Base-by-base conservation (phyloP, 2,797 vertebrate genomes). In the Macroramphosus scolopax region DNA sequence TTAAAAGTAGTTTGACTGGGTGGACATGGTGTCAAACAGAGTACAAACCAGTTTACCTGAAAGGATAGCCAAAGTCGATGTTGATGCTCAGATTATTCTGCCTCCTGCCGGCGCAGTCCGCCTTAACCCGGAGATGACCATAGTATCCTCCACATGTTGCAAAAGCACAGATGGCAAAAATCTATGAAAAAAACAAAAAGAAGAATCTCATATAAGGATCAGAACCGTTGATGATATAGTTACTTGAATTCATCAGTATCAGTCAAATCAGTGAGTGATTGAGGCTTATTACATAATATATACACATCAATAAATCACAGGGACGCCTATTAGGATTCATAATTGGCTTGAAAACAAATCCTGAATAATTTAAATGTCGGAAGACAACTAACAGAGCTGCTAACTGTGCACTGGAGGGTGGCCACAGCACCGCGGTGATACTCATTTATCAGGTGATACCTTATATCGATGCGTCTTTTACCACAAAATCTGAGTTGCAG, bases 101-200 rank as follows among this genome's bases (percentile, higher is more conserved):
- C 26, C 89, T 92, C 86, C 91, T 92, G 89, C 94, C 93, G 67
- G 88, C 87, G 65, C 97, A 99, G 85, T 98, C 94, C 89, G 98
- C 95, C 85, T 93, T 94, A 90, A 98, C 92, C 89, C 88, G 91
- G 88, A 99, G 93, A 74, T 89, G 92, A 82, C 96, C 97, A 55
- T 90, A 91, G 89, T 97, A 98, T 75, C 97, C 96, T 78, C 96
- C 96, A 83, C 97, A 99, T 96, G 96, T 97, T 93, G 96, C 93
- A 91, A 99, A 99, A 55, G 96, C 97, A 92, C 97, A 98, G 88
- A 98, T 93, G 87, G 97, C 96, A 94, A 98, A 98, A 91, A 99
- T 93, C 97, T 99, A 82, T 40, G 8, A 58, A 84, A 64, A 72
- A 14, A 51, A 71, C 75, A 68, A 42, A 32, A 17, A 1, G n/a